These are phyloP conservation scores for Drosophila suzukii DNA, from an alignment of 1,140 invertebrate species.

Conservation along the genomic window DNA sequence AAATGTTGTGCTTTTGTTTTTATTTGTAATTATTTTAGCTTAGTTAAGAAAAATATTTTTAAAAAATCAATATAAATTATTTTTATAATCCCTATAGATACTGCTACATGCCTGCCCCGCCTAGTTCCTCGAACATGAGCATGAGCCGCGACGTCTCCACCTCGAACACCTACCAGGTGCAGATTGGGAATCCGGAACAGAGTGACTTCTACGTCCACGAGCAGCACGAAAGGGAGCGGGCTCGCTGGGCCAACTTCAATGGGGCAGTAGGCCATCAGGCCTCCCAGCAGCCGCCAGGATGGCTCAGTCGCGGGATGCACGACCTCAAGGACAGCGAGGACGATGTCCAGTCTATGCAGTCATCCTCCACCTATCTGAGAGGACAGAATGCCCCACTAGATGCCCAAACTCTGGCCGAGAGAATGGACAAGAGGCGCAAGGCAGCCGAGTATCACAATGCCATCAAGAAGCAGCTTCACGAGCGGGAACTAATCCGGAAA, in stretches of 20 bases:
- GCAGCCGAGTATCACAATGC: constrained; percentile 89
- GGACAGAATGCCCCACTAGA: constrained; percentile 89
- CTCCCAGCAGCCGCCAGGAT: constrained; percentile 57
- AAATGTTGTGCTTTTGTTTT: too few species aligned
- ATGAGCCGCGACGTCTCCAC: constrained; percentile 78
- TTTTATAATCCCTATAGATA: constrained; percentile 11
- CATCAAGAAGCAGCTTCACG: constrained; percentile 89
- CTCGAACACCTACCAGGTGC: constrained; percentile 78
- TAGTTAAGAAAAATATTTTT: not conserved
- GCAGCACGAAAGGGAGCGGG: constrained; percentile 86
- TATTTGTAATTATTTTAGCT: not conserved
- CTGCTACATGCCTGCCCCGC: constrained; percentile 57
- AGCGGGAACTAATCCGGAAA: constrained; percentile 86
- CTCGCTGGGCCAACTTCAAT: constrained; percentile 87
- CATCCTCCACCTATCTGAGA: constrained; percentile 86
- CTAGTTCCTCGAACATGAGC: constrained; percentile 66
- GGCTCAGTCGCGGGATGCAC: constrained; percentile 74
- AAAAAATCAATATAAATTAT: not conserved
- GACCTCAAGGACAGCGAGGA: constrained; percentile 82
- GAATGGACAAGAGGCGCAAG: constrained; percentile 87
- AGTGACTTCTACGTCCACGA: constrained; percentile 74
- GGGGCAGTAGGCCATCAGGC: constrained; percentile 13
- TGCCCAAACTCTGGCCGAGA: constrained; percentile 86
- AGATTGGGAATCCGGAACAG: constrained; percentile 67
- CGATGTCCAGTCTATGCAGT: constrained; percentile 82